A percentile compares a stretch with the other conserved stretches of the same genome.
Evolutionary conservation across 2,797 vertebrate species (phyloP).

Genomic region (Staurois parvus): DNA sequence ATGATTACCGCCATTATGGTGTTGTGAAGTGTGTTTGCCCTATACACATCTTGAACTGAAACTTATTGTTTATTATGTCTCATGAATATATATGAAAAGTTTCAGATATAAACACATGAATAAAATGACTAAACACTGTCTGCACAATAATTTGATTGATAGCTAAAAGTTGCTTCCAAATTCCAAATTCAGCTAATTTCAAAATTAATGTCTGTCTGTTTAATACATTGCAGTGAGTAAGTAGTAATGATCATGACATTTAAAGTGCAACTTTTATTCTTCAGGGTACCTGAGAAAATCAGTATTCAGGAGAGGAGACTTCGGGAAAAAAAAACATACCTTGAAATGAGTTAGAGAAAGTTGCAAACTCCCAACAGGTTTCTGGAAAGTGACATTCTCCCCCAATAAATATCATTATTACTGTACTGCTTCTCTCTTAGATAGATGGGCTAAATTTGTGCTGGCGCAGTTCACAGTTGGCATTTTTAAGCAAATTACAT

Average conservation of each 20-base stretch:
- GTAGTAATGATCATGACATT: conserved; percentile 54
- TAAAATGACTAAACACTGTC: background rate
- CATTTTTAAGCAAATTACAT: conserved; percentile 47
- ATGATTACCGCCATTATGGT: background rate
- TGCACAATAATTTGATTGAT: conserved; percentile 37
- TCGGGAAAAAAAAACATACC: conserved; percentile 26
- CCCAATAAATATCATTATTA: conserved; percentile 36
- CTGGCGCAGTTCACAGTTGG: conserved; percentile 36
- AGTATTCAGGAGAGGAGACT: conserved; percentile 14
- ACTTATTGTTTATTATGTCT: background rate
- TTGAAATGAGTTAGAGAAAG: conserved; percentile 15
- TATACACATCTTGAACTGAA: background rate
- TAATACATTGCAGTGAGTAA: conserved; percentile 27
- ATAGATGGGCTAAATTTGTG: conserved; percentile 36
- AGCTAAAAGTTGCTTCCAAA: conserved; percentile 15
- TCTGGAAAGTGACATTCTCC: background rate
- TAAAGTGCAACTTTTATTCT: conserved; percentile 28
- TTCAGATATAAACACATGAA: background rate
- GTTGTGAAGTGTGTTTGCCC: background rate
- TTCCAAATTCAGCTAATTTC: conserved; percentile 43
- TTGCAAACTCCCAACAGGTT: conserved; percentile 23
- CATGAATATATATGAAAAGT: conserved; percentile 21
- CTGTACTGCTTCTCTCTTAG: conserved; percentile 7
- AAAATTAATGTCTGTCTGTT: conserved; percentile 42
- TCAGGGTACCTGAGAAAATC: background rate